Base-by-base conservation (phyloP, 2,797 vertebrate genomes). In the Antennarius maculatus region DNA sequence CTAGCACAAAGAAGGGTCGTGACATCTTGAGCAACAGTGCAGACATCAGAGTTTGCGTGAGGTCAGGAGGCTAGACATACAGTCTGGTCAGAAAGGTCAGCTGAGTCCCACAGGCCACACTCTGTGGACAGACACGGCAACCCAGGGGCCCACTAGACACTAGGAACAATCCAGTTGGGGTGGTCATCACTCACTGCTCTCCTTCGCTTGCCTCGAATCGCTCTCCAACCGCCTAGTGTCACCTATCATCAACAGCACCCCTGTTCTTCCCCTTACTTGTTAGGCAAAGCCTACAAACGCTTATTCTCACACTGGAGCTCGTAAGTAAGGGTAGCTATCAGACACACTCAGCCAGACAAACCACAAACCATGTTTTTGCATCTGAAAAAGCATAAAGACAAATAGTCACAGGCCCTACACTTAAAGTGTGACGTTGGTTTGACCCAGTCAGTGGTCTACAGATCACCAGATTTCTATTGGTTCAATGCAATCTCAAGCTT, bases 11-110 rank as follows among this genome's bases (percentile, higher is more conserved):
- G 7, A 58, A 31, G n/a, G n/a, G 27, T 46, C 28, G 39, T 52
- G 64, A 79, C 50, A 56, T 54, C 28, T 47, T 56, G 54, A 71
- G 76, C 45, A 54, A 71, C 54, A 63, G 34, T 16, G 17, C n/a
- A 67, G 76, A 77, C 56, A 58, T 28, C 16, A 52, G 57, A 55
- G 49, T 62, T 5, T 23, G 50, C 57, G 59, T 66, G 7, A 51
- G 82, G 85, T 86, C 79, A 69, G 60, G 60, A 73, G 81, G 84
- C 66, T 81, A 76, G 46, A 61, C 64, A 79, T 79, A 82, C 80
- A 75, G 74, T 75, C 59, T 72, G 64, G 66, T 54, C 71, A 72
- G 54, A 66, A 63, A 82, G 79, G 85, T 86, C 83, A 82, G 64
- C 54, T 50, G 55, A 66, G 78, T 42, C 79, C 58, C 68, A 75